These are phyloP conservation scores for Candoia aspera DNA, from an alignment of 2,113 vertebrate species.

Conservation along the genomic window DNA sequence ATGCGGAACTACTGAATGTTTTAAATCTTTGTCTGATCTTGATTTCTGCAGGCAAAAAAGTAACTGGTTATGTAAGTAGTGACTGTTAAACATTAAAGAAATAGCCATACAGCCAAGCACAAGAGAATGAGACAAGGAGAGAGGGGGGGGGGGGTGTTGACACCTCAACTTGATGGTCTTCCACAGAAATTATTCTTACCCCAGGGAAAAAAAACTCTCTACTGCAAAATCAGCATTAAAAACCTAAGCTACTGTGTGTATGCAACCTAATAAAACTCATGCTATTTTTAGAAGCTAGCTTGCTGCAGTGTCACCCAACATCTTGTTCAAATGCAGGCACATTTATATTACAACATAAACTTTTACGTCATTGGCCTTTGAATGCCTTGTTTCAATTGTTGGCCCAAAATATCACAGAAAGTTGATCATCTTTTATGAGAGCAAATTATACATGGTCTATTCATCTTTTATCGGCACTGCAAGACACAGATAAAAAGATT, in stretches of 20 bases:
- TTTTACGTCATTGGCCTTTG: not conserved
- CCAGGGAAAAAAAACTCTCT: not conserved
- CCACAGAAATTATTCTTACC: not conserved
- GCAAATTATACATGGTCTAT: not conserved
- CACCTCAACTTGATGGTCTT: not conserved
- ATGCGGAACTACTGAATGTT: rapidly evolving
- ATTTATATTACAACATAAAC: not conserved
- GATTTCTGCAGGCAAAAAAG: conserved; percentile 2
- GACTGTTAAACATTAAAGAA: conserved; percentile 18
- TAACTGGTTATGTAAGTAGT: not conserved
- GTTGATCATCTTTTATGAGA: not conserved
- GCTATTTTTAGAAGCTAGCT: not conserved
- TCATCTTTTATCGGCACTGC: not conserved
- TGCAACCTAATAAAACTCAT: not conserved
- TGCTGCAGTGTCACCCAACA: conserved; percentile 8
- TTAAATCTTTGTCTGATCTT: conserved; percentile 38
- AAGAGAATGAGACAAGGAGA: not conserved
- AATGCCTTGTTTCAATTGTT: not conserved
- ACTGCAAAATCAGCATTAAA: not conserved
- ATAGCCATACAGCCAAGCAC: rapidly evolving
- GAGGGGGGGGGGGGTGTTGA: rapidly evolving
- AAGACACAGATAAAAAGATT: not conserved
- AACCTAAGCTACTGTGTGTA: not conserved
- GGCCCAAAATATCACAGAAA: not conserved
- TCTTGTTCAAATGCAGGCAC: not conserved